Evolutionary conservation across 2,113 vertebrate genomes (phyloP), one percentile per base, ranked within the genome.

Genomic region (Oophaga pumilio): DNA sequence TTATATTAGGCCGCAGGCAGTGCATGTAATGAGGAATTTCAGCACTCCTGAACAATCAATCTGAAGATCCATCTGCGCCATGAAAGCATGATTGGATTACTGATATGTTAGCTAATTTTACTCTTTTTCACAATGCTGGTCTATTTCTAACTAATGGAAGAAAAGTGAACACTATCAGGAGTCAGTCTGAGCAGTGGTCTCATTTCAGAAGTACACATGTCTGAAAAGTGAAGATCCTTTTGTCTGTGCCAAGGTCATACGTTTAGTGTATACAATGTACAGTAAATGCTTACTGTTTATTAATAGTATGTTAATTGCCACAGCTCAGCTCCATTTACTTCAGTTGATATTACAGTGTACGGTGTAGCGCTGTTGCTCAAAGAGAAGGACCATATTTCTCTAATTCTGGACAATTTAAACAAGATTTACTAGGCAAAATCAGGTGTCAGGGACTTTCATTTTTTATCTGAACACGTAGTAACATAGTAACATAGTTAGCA

Each of bases 41-140:
- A 59, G 83, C 83, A n/a, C 69, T 74, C 69, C 69, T 85, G 68
- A 85, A 85, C 69, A 85, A 85, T 85, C 68, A 85, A 73, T 74
- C 24, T 85, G 69, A 76, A 49, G 71, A 85, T 74, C 83, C 83
- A 85, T 85, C 68, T 85, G 83, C 74, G 28, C 69, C 74, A 57
- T 85, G 68, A 62, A 85, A 49, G 28, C 69, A 76, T 60, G 83
- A 85, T 76, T 85, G 69, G 83, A 60, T 85, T 85, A 85, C 83
- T 57, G 83, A 57, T 85, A 85, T 52, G 60, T 52, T 82, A 52
- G 33, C 33, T 82, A 60, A 43, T 56, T 71, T 71, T 69, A 71
- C 33, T 52, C 28, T 11, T 73, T 53, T 56, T 33, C 26, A 57
- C 26, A 71, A 57, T 49, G 49, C 64, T 33, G 17, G 18, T 64